phyloP scores from a whole-genome alignment of 2,113 vertebrate species.

The Notothenia coriiceps region DNA sequence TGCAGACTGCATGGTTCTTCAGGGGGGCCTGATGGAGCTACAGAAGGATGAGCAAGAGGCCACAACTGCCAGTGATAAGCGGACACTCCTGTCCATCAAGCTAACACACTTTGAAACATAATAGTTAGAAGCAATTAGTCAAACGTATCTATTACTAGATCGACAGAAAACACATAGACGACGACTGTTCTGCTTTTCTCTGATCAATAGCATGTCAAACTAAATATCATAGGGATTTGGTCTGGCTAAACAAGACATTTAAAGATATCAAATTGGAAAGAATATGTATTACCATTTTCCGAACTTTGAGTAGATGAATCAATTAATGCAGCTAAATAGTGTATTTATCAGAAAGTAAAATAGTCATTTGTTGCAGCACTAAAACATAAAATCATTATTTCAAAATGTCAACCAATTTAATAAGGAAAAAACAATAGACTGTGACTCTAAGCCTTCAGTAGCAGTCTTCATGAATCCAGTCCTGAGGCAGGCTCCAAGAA shows the following conservation, averaged over 20 bases:
- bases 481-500: not conserved
- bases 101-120: not conserved
- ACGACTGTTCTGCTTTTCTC: too few relatives aligned
- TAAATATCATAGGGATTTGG: too few relatives aligned
- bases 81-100: not conserved
- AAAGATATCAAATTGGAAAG: too few relatives aligned
- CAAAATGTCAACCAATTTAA: not conserved
- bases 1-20: slow-evolving; percentile 15
- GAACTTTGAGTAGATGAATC: too few relatives aligned
- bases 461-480: not conserved
- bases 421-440: not conserved
- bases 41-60: not conserved
- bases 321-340: too few relatives aligned
- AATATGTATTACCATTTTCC: too few relatives aligned
- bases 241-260: too few relatives aligned
- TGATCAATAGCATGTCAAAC: too few relatives aligned
- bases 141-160: too few relatives aligned
- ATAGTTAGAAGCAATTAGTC: too few relatives aligned
- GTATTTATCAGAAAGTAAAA: too few relatives aligned
- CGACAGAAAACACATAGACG: too few relatives aligned
- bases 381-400: not conserved
- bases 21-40: slow-evolving; percentile 5
- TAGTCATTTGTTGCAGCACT: not conserved
- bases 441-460: not conserved
- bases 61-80: not conserved